Evolutionary conservation across 2,888 invertebrate species (phyloP).

Genomic region (Resseliella maxima): DNA sequence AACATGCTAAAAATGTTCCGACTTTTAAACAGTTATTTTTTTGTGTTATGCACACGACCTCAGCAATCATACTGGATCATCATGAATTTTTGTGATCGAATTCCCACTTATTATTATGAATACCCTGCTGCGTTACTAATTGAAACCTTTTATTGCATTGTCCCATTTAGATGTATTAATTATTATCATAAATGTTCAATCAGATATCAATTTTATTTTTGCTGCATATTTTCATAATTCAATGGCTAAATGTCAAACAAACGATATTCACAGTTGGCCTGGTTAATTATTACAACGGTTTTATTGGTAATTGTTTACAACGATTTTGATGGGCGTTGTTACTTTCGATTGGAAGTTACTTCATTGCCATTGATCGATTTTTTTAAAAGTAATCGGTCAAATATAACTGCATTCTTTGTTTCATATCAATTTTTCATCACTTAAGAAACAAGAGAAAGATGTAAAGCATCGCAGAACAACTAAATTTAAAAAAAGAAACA

Average conservation of each 20-base stretch:
- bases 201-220: neutral
- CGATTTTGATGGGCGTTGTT: neutral
- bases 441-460: too few species aligned
- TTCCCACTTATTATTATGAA: neutral
- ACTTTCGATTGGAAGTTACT: neutral
- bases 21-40: neutral
- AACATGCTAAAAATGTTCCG: conserved; percentile 1
- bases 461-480: too few species aligned
- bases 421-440: neutral
- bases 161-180: neutral
- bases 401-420: neutral
- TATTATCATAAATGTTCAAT: neutral
- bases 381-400: neutral
- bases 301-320: neutral
- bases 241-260: conserved; percentile 21
- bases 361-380: neutral
- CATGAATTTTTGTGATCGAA: neutral
- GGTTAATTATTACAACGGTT: neutral
- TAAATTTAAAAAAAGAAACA: too few species aligned
- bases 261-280: neutral
- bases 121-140: conserved; percentile 7
- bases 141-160: neutral
- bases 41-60: neutral
- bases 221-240: neutral
- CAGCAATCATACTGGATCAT: neutral